Evolutionary conservation across 1,140 invertebrate species (phyloP).

Genomic region (Eurytemora carolleeae): DNA sequence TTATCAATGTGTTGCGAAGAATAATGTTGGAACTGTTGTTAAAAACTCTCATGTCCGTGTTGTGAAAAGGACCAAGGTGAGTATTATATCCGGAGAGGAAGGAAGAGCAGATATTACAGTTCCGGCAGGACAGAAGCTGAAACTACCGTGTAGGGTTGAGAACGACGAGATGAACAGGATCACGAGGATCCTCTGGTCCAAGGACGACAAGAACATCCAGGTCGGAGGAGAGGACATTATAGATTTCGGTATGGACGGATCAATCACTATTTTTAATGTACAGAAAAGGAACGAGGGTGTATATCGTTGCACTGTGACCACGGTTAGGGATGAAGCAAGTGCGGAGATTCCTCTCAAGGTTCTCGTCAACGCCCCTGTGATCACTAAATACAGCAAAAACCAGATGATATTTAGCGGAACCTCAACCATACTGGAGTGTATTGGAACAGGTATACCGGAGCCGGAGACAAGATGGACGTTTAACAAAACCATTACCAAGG

Average conservation of each 20-base stretch:
- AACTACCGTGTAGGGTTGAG: conserved; percentile 6
- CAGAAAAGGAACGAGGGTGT: conserved; percentile 6
- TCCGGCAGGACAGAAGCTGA: conserved; percentile 9
- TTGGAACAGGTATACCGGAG: conserved; percentile 10
- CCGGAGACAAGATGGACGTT: conserved; percentile 8
- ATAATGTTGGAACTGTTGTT: conserved; percentile 9
- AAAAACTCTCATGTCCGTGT: conserved; percentile 8
- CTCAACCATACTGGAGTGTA: neutral
- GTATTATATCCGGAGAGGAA: neutral
- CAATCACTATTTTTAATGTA: conserved; percentile 4
- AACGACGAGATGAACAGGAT: conserved; percentile 9
- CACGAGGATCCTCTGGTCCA: conserved; percentile 12
- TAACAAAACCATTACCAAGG: conserved; percentile 10
- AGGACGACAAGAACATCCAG: conserved; percentile 1
- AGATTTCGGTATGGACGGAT: conserved; percentile 14
- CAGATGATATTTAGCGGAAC: conserved; percentile 2
- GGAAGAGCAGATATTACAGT: conserved; percentile 4
- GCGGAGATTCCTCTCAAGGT: neutral
- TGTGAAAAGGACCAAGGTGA: neutral
- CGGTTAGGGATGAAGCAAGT: conserved; percentile 8
- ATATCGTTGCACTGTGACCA: conserved; percentile 5
- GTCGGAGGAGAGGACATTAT: conserved; percentile 5
- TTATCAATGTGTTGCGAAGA: conserved; percentile 8
- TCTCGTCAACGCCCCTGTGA: conserved; percentile 12
- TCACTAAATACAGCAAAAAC: neutral